Evolutionary conservation across 2,888 invertebrate genomes (phyloP).

Genomic region (Synergus itoensis): DNA sequence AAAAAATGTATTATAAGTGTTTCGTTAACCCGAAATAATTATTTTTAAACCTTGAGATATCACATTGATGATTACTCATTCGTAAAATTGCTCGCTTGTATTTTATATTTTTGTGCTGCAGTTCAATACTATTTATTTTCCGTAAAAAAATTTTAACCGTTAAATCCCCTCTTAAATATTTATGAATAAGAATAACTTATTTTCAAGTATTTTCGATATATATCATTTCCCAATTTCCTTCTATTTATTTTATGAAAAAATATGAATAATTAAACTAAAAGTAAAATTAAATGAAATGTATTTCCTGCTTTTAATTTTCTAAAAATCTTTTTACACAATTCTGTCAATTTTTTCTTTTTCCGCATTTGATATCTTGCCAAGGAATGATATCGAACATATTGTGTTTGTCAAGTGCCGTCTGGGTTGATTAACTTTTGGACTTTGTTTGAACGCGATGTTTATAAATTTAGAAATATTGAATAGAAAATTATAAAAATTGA

Average conservation of each 20-base stretch:
- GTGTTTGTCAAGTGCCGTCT: background rate
- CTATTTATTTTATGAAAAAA: background rate
- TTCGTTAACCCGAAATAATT: background rate
- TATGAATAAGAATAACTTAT: background rate
- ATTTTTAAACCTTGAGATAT: background rate
- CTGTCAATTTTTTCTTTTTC: constrained; percentile 7
- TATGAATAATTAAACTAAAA: background rate
- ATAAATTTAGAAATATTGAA: background rate
- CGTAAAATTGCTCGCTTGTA: background rate
- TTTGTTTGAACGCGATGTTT: background rate
- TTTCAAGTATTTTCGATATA: background rate
- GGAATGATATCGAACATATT: constrained; percentile 6
- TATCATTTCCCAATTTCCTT: background rate
- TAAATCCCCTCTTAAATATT: background rate
- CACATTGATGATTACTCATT: background rate
- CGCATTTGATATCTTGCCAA: constrained; percentile 28
- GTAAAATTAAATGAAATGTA: background rate
- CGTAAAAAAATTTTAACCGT: background rate
- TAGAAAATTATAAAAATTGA: background rate
- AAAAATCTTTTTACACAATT: background rate
- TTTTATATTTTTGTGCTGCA: background rate
- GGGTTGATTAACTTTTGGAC: background rate
- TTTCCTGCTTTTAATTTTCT: background rate
- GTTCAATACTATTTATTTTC: background rate
- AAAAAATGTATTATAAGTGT: background rate